A percentile compares a stretch with the other conserved stretches of the same genome.
Conservation (phyloP, 2,797 vertebrate species). For the Pteronotus mesoamericanus region DNA sequence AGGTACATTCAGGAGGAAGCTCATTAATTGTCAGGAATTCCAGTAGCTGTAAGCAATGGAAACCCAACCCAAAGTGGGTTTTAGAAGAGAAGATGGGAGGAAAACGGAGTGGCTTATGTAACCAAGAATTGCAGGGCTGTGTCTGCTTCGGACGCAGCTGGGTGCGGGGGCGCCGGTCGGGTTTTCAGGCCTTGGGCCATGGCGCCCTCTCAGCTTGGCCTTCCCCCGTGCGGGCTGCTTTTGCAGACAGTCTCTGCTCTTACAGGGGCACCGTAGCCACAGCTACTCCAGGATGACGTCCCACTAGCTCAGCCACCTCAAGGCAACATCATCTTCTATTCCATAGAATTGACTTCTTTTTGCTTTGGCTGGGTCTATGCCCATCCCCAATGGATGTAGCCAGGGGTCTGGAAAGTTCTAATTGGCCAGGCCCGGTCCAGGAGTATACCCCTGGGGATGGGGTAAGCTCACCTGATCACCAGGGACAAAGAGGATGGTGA, state of each 20-base stretch:
- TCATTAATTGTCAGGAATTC: not conserved
- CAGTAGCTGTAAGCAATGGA: not conserved
- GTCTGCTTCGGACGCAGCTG: not conserved
- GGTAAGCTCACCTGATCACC: not conserved
- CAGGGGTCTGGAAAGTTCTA: not conserved
- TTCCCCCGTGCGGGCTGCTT: fast-evolving
- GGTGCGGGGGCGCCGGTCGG: not conserved
- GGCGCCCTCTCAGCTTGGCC: not conserved
- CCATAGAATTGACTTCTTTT: not conserved
- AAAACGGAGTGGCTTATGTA: not conserved
- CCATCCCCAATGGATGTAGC: not conserved
- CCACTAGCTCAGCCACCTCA: not conserved
- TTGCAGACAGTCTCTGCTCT: not conserved
- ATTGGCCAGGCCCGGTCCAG: not conserved
- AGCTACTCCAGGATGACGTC: not conserved
- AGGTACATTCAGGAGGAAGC: not conserved
- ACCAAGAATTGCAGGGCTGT: not conserved
- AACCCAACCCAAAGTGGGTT: not conserved
- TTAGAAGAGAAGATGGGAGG: not conserved
- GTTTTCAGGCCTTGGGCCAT: too few species aligned
- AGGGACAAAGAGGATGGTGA: not conserved
- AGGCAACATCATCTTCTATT: too few species aligned
- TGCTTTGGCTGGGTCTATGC: not conserved
- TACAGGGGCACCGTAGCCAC: not conserved
- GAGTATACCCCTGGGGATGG: not conserved